Evolutionary conservation across 2,113 vertebrate genomes (phyloP), one percentile per base, ranked within the genome.

Genomic region (Pardalotus punctatus): DNA sequence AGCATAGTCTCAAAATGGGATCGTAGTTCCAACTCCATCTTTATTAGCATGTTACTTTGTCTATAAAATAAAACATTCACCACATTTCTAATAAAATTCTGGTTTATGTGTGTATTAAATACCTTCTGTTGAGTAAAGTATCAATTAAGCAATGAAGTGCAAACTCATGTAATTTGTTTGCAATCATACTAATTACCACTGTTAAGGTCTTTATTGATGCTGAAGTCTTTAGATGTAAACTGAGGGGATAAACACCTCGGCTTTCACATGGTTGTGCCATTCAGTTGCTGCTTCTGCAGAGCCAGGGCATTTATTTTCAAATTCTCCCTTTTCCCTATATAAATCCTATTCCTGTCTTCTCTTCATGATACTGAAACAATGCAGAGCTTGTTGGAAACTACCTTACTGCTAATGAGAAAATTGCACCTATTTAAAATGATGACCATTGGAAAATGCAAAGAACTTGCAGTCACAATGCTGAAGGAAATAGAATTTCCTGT

Each of bases 111-210:
- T 88, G 24, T 77, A 70, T 86, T 89, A 86, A 95, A 85, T 79
- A 81, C 83, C 91, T 93, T 93, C 95, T 95, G 80, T 67, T 93
- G 88, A 90, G 62, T 81, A 82, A 94, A 90, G 82, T 51, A 60
- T 88, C 82, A 92, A 70, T 95, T 88, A 86, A 86, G 82, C 51
- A 84, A 28, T 71, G 76, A 81, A 69, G 62, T 86, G n/a, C 5
- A 2, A 74, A 53, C 48, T 79, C 42, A 4, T 77, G 74, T 77
- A 88, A 86, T 79, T 94, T 88, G 48, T 88, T 78, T 78, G 57
- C 71, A 95, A 94, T 74, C 28, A 74, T 90, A 76, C 92, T 90
- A 86, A 94, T 93, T 95, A 35, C 60, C 56, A 62, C 76, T 64
- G 40, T 87, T 93, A 78, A 93, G 48, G 76, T 64, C 60, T 67